Conservation (phyloP, 2,888 invertebrate species). For the Molorchus minor region DNA sequence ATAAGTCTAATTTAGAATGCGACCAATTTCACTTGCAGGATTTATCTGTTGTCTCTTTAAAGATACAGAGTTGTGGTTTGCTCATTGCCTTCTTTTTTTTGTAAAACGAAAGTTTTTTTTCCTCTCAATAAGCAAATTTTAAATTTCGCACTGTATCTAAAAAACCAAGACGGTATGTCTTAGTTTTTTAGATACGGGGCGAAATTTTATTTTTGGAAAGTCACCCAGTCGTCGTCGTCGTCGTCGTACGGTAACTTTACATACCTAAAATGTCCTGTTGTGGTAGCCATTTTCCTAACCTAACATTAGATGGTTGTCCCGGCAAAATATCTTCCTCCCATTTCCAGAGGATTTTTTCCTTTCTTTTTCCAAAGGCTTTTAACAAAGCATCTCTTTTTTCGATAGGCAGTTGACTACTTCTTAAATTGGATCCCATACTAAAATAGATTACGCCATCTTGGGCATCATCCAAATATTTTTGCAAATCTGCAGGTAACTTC, state of each 20-base stretch:
- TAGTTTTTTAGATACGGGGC: too few species aligned
- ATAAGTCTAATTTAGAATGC: not conserved
- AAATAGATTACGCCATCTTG: constrained; percentile 68
- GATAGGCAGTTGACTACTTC: constrained; percentile 66
- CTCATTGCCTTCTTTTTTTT: too few species aligned
- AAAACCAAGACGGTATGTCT: too few species aligned
- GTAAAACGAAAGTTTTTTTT: too few species aligned
- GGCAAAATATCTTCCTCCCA: constrained; percentile 62
- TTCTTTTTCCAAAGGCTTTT: constrained; percentile 67
- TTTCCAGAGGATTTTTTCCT: constrained; percentile 66
- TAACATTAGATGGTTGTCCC: constrained; percentile 57
- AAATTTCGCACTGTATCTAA: not conserved
- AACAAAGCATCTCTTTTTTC: constrained; percentile 66
- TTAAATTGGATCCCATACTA: constrained; percentile 70
- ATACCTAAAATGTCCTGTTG: constrained; percentile 62
- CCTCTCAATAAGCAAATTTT: not conserved
- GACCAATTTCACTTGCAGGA: not conserved
- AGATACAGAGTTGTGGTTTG: not conserved
- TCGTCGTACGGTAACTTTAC: constrained; percentile 42
- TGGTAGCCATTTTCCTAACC: constrained; percentile 53
- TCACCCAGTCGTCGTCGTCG: constrained; percentile 51
- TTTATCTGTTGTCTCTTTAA: too few species aligned
- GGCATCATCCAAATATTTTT: constrained; percentile 65
- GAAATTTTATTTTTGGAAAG: too few species aligned
- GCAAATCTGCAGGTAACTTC: constrained; percentile 61